phyloP scores from a whole-genome alignment of 2,888 invertebrate genomes.

The Tachina lurida region DNA sequence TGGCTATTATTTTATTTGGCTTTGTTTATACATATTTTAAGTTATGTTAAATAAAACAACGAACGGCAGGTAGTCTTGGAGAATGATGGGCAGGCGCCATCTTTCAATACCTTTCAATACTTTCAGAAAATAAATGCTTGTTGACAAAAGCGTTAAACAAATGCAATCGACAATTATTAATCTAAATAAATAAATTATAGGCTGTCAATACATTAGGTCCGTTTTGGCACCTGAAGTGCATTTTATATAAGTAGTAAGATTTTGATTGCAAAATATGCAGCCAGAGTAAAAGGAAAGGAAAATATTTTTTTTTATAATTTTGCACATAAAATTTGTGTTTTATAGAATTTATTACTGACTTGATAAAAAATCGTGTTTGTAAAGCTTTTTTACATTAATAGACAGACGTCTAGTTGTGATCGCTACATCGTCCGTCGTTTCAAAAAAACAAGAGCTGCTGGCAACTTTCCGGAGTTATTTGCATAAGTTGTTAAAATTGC shows the following conservation, averaged over 20 bases:
- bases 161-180: slow-evolving; percentile 3
- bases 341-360: too few relatives aligned
- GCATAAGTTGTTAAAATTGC: not conserved
- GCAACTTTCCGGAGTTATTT: too few relatives aligned
- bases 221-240: slow-evolving; percentile 31
- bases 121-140: not conserved
- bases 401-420: too few relatives aligned
- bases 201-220: slow-evolving; percentile 17
- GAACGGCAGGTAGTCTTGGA: slow-evolving; percentile 44
- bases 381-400: too few relatives aligned
- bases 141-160: slow-evolving; percentile 3
- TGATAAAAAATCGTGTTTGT: too few relatives aligned
- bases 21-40: slow-evolving; percentile 9
- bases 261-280: not conserved
- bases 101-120: slow-evolving; percentile 18
- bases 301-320: too few relatives aligned
- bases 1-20: slow-evolving; percentile 21
- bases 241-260: not conserved
- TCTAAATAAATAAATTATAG: not conserved
- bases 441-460: too few relatives aligned
- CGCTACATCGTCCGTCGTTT: too few relatives aligned
- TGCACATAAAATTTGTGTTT: too few relatives aligned
- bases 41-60: slow-evolving; percentile 62
- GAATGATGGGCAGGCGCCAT: slow-evolving; percentile 15
- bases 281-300: too few relatives aligned